A percentile compares a stretch with the other conserved stretches of the same genome.
These are phyloP conservation scores for Halcyon malimbica DNA, from an alignment of 2,113 vertebrate species.

Conservation along the genomic window DNA sequence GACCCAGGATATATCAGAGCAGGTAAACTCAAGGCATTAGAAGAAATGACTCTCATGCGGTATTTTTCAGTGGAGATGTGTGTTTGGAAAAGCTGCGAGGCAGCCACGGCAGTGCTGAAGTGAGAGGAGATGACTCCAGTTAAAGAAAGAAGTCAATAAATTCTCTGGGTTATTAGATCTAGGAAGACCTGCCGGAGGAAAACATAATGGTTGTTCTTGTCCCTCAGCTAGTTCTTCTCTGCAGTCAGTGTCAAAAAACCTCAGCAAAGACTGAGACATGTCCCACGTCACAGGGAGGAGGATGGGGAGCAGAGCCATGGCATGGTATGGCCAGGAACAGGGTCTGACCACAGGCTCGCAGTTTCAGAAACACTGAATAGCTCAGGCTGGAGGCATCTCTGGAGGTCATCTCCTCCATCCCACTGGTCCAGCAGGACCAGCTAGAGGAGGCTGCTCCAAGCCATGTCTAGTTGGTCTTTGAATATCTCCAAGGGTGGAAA, in stretches of 20 bases:
- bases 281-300: rapidly evolving
- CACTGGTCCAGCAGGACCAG: too few species aligned
- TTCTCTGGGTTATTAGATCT: background rate
- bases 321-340: rapidly evolving
- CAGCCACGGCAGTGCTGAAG: background rate
- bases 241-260: background rate
- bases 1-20: background rate
- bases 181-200: background rate
- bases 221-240: background rate
- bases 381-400: background rate
- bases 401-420: background rate
- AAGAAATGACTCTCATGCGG: background rate
- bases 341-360: background rate
- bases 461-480: background rate
- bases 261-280: background rate
- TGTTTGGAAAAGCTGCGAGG: background rate
- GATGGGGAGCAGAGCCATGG: background rate
- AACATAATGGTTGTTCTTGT: background rate
- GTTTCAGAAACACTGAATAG: rapidly evolving
- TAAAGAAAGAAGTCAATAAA: background rate
- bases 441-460: background rate
- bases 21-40: background rate
- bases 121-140: background rate
- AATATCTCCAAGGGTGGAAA: background rate
- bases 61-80: background rate